phyloP scores from a whole-genome alignment of 2,888 invertebrate genomes.

The Rhagonycha lutea region DNA sequence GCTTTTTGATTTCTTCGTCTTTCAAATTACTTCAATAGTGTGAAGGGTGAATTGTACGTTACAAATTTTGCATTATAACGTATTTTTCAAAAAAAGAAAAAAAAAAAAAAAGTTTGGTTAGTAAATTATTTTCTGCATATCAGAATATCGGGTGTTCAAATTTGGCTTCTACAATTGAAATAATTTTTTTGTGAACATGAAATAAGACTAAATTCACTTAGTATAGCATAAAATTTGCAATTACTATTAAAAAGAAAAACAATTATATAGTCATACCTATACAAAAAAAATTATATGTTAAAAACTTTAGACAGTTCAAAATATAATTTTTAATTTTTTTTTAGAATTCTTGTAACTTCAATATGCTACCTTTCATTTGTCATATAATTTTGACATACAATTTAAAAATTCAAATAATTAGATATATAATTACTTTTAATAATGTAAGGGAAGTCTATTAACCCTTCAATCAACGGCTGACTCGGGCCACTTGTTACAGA shows the following conservation, averaged over 20 bases:
- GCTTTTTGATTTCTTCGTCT: slow-evolving; percentile 19
- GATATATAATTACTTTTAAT: too few species aligned
- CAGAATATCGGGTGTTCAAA: background rate
- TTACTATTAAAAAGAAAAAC: too few species aligned
- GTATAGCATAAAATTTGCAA: too few species aligned
- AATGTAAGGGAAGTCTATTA: too few species aligned
- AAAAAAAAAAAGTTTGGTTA: background rate
- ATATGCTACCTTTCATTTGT: background rate
- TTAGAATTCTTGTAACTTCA: background rate
- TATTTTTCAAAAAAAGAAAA: background rate
- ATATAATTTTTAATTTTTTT: background rate
- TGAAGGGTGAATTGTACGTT: slow-evolving; percentile 25
- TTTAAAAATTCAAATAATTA: too few species aligned
- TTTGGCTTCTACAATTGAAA: too few species aligned
- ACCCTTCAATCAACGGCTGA: too few species aligned
- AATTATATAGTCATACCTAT: too few species aligned
- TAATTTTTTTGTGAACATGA: too few species aligned
- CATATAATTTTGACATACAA: background rate
- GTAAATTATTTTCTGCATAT: background rate
- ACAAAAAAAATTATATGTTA: background rate
- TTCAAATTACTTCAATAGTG: slow-evolving; percentile 16
- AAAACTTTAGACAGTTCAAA: background rate
- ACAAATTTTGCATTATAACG: slow-evolving; percentile 13
- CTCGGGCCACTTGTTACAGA: too few species aligned
- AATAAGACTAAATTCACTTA: too few species aligned